Base-by-base conservation (phyloP, 2,113 vertebrate species). In the Phalacrocorax carbo region DNA sequence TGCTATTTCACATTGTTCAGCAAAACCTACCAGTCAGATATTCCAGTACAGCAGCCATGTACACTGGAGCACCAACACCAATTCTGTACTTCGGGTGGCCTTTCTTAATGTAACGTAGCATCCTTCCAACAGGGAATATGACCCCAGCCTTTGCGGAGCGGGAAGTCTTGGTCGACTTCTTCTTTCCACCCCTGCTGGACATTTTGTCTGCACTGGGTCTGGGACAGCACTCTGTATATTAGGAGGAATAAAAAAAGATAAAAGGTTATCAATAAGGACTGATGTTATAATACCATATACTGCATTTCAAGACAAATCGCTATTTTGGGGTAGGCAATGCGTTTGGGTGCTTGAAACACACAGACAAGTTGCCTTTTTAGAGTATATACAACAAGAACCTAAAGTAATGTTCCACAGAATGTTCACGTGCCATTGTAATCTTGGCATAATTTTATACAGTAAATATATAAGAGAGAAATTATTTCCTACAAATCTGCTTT, bases 131-230 rank as follows among this genome's bases (percentile, higher is more conserved):
- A 0, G 99, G 99, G 96, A 99, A 99, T 96, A 99, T 99, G 83
- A 99, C 99, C 19, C 99, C 99, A 3, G 99, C 99, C 97, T 99
- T 99, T 26, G 99, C 98, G 0, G 99, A 99, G 94, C 99, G 98
- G 25, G 99, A 99, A 34, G 99, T 99, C 98, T 99, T 99, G 64
- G 99, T 99, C 8, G 98, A 98, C 98, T 99, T 99, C 98, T 99
- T 99, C 98, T 99, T 99, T 94, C 99, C 99, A 84, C 99, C 99
- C 97, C 99, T 98, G 97, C 99, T 99, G 40, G 99, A 99, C 99
- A 99, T 99, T 97, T 94, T 97, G 96, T 95, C 94, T 94, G 82
- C 80, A 83, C 44, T 79, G 72, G 82, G 71, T 86, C 86, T 95
- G 73, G 91, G 87, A 96, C 94, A 98, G 95, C 61, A 94, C 97